Base-by-base conservation (phyloP, 2,797 vertebrate genomes). In the Cephalopachus bancanus region DNA sequence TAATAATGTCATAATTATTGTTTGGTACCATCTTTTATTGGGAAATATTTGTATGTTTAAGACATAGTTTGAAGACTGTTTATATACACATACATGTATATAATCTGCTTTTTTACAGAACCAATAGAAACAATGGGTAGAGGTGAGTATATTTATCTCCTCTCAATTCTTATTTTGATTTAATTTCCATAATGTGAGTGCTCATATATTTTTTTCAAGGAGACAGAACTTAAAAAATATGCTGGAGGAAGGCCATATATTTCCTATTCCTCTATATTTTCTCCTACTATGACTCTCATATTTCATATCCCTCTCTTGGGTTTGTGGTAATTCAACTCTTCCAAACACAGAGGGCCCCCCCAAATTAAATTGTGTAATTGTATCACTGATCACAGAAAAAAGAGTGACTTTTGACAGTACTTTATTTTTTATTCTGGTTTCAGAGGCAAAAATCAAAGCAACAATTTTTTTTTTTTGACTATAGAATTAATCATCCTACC, bases 21-120 rank as follows among this genome's bases (percentile, higher is more conserved):
- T 80, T 96, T 97, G 97, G 8, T 7, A 96, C 97, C 93, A 83
- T 93, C 64, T 96, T 93, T 98, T 53, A 78, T 95, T 98, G 96
- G 94, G 74, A 96, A 98, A 97, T 30, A 89, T 97, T 97, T 95
- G 79, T 57, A 83, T 76, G 44, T 97, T 92, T 91, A 96, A 74
- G 85, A 26, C 28, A 51, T 97, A 92, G 98, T 97, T 98, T 98
- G 96, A 96, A 28, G 94, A 97, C 92, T 83, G 71, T 93, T 65
- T 93, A 80, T 95, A 96, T 96, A 97, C 97, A 33, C 33, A 44
- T n/a, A 19, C 44, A 14, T 33, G 5, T 88, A 57, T 60, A 26
- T 20, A 33, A n/a, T 87, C 74, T 90, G 11, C 75, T 65, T 92
- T 33, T 94, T 91, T 96, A 74, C 49, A 92, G 71, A 91, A 93